phyloP scores from a whole-genome alignment of 2,888 invertebrate species.

The Andrena dorsata region DNA sequence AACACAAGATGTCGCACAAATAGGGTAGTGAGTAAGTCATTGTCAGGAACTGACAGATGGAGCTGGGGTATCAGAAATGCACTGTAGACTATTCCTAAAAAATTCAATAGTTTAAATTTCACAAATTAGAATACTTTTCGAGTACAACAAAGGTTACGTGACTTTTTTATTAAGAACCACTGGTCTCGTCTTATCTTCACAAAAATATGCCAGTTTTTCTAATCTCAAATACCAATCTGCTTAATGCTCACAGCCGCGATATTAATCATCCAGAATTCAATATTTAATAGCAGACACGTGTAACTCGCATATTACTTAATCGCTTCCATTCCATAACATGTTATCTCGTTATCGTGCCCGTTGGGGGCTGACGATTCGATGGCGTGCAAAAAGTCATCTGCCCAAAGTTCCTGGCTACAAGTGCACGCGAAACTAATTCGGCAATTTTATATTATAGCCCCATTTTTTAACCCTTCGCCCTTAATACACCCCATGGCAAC shows the following conservation, averaged over 20 bases:
- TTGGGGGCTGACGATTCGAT: conserved; percentile 48
- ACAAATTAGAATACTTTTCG: too few species aligned
- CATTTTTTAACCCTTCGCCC: not conserved
- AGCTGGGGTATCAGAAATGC: too few species aligned
- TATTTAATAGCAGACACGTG: conserved; percentile 27
- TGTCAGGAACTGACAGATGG: too few species aligned
- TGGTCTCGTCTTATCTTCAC: too few species aligned
- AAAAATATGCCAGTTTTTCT: too few species aligned
- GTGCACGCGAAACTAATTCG: conserved; percentile 41
- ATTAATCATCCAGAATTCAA: not conserved
- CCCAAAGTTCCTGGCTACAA: conserved; percentile 11
- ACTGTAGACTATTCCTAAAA: too few species aligned
- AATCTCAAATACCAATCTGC: too few species aligned
- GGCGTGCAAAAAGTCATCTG: conserved; percentile 54
- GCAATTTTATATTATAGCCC: conserved; percentile 26
- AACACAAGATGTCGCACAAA: too few species aligned
- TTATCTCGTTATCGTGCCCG: conserved; percentile 39
- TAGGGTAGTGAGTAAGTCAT: too few species aligned
- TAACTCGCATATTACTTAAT: conserved; percentile 47
- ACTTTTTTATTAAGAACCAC: too few species aligned
- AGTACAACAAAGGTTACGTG: too few species aligned
- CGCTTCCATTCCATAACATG: conserved; percentile 39
- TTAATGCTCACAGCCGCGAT: not conserved
- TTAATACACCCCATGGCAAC: not conserved
- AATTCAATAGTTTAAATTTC: too few species aligned